A percentile compares a stretch with the other conserved stretches of the same genome.
Evolutionary conservation across 2,113 vertebrate genomes (phyloP).

Genomic region (Panthera leo): DNA sequence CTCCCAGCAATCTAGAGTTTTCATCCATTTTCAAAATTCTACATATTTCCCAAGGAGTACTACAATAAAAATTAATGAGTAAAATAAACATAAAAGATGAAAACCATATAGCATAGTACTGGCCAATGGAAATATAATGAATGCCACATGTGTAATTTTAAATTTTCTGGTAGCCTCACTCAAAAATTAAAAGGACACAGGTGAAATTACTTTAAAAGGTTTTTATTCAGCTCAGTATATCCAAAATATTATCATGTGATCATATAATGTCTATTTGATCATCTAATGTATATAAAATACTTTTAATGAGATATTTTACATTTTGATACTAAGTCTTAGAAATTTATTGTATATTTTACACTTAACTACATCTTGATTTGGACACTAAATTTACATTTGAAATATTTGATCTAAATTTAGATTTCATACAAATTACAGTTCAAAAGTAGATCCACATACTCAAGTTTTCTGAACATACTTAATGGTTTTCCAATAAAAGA

Average conservation of each 20-base stretch:
- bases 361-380: background rate
- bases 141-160: background rate
- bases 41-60: background rate
- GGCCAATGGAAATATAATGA: background rate
- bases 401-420: background rate
- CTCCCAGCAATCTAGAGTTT: background rate
- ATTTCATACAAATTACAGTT: background rate
- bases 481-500: background rate
- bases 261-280: background rate
- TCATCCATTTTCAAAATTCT: background rate
- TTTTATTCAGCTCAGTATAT: background rate
- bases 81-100: slow-evolving; percentile 9
- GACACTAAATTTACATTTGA: background rate
- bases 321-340: background rate
- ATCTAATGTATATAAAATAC: background rate
- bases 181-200: background rate
- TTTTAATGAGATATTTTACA: background rate
- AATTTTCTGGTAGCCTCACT: background rate
- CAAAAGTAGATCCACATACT: background rate
- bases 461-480: background rate
- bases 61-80: background rate
- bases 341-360: background rate
- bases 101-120: background rate
- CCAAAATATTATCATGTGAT: background rate
- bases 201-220: background rate